Conservation (phyloP, 2,888 invertebrate genomes). For the Orthosia cruda region DNA sequence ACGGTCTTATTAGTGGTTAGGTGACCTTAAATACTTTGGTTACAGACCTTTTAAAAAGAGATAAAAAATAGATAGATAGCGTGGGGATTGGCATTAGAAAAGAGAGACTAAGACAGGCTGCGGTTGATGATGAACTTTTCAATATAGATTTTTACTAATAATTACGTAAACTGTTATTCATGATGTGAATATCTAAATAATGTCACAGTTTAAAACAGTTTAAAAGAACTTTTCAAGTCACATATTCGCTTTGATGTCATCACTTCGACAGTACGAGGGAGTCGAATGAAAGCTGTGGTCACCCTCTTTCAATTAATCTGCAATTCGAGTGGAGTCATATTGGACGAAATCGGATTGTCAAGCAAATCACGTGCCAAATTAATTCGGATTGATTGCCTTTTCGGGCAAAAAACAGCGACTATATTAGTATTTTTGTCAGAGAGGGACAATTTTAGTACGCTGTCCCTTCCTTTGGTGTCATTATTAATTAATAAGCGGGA, state of each 20-base stretch:
- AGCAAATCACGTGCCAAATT: slow-evolving; percentile 76
- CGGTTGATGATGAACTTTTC: no score
- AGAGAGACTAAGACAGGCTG: no score
- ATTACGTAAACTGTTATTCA: no score
- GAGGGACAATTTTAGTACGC: neutral
- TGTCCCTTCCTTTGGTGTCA: neutral
- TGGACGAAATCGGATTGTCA: slow-evolving; percentile 76
- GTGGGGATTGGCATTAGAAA: no score
- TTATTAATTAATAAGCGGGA: slow-evolving; percentile 7
- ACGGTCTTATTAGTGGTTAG: neutral
- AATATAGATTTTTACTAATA: no score
- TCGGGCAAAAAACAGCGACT: slow-evolving; percentile 49
- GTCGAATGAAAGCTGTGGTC: slow-evolving; percentile 77
- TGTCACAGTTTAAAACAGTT: neutral
- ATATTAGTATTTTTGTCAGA: slow-evolving; percentile 1
- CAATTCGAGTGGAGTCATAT: slow-evolving; percentile 76
- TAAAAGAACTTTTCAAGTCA: no score
- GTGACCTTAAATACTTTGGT: neutral
- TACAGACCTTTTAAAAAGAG: no score
- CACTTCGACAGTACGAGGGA: slow-evolving; percentile 41
- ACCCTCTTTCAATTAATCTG: slow-evolving; percentile 83
- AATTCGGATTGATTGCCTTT: slow-evolving; percentile 73
- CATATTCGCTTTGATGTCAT: slow-evolving; percentile 45
- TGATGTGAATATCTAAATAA: no score
- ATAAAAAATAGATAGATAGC: no score